phyloP scores from a whole-genome alignment of 2,888 invertebrate species.

The Laothoe populi region DNA sequence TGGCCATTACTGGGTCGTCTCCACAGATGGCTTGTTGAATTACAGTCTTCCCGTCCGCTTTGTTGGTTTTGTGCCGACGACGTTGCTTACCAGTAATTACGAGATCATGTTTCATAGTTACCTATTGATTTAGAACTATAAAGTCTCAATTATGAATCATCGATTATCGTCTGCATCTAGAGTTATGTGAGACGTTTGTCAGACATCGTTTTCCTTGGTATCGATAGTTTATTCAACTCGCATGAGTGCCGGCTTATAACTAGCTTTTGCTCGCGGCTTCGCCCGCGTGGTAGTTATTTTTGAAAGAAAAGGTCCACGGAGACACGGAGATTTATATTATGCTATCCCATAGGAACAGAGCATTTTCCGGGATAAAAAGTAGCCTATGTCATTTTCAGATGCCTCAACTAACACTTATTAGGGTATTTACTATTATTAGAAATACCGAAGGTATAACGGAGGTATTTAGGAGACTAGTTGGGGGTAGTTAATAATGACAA shows the following conservation, averaged over 20 bases:
- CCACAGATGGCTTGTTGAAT: slow-evolving; percentile 76
- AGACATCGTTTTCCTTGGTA: slow-evolving; percentile 58
- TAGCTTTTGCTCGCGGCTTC: too few relatives aligned
- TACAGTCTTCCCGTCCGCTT: slow-evolving; percentile 73
- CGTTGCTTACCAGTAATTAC: slow-evolving; percentile 73
- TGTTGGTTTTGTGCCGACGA: slow-evolving; percentile 73
- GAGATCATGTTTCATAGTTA: slow-evolving; percentile 79
- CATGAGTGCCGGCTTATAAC: slow-evolving; percentile 36
- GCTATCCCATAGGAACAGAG: too few relatives aligned
- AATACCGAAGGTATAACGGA: too few relatives aligned
- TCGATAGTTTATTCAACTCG: slow-evolving; percentile 60
- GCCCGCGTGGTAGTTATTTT: too few relatives aligned
- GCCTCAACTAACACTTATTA: too few relatives aligned
- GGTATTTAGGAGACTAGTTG: too few relatives aligned
- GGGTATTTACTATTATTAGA: too few relatives aligned
- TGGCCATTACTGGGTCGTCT: slow-evolving; percentile 72
- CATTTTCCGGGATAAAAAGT: too few relatives aligned
- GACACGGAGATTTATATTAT: too few relatives aligned
- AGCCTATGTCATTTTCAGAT: too few relatives aligned
- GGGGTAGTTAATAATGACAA: too few relatives aligned
- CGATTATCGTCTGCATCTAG: slow-evolving; percentile 67
- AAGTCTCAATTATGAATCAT: slow-evolving; percentile 79
- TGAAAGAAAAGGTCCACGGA: too few relatives aligned
- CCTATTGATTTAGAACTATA: slow-evolving; percentile 76
- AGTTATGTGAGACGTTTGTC: slow-evolving; percentile 69